Evolutionary conservation across 2,888 invertebrate species (phyloP), one percentile per base, ranked within the genome.

Genomic region (Thera obeliscata): DNA sequence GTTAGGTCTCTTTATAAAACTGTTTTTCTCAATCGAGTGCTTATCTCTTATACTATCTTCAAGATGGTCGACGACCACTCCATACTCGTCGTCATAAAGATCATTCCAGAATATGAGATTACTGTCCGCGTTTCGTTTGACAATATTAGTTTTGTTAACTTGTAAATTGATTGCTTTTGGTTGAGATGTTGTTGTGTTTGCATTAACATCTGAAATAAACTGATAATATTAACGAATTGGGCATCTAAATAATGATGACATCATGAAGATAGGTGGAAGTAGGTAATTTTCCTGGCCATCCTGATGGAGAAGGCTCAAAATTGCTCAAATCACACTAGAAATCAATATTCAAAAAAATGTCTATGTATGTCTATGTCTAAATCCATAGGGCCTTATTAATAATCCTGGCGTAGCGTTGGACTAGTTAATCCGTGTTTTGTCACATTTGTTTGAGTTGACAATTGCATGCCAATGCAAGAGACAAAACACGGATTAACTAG

Each of bases 81-180:
- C 93, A 57, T 92, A 90, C 54, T 92, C 92, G 2, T 91, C 89
- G 41, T 93, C 91, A 46, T 92, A 92, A 0, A 92, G 76, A 61
- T 91, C 89, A 38, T 89, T 87, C 92, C 92, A 92, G 65, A 87
- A 88, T 63, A 89, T 83, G 0, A 87, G 66, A 72, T 87, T 86
- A 12, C 78, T 82, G 0, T 78, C 80, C 0, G 75, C 81, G 64
- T 83, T 83, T 52, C 93, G 79, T 78, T 93, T 93, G 0, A 86
- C 85, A 41, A 87, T 60, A 0, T 62, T 63, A 3, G 52, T 67
- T 7, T 60, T 62, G 12, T 64, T 71, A 9, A 61, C 48, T 4
- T 55, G 59, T 11, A 38, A 8, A 2, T 54, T 59, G 0, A 58
- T 73, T 9, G 36, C 2, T 3, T 69, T 74, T 11, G 11, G 33